These are phyloP conservation scores for Isaurus tuberculatus DNA, from an alignment of 92 coral and sea anemone genomes.

Conservation along the genomic window DNA sequence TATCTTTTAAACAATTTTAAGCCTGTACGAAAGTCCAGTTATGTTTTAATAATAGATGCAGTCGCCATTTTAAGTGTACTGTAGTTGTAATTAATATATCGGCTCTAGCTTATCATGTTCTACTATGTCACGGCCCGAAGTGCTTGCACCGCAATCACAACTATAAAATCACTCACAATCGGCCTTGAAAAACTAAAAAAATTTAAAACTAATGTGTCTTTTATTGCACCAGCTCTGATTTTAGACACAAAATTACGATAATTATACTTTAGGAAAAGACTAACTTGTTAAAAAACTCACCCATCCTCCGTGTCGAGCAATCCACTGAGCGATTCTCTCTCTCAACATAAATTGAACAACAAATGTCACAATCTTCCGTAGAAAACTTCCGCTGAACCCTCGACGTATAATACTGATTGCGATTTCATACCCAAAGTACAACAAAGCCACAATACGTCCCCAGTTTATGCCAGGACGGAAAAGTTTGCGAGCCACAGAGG, in stretches of 20 bases:
- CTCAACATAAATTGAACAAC: constrained; percentile 92
- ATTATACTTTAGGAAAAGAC: background rate
- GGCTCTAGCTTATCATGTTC: too few relatives aligned
- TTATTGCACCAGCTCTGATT: too few relatives aligned
- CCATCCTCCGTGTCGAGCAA: constrained; percentile 96
- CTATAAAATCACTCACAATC: too few relatives aligned
- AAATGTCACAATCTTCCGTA: constrained; percentile 88
- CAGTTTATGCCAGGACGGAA: constrained; percentile 94
- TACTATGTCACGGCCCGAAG: too few relatives aligned
- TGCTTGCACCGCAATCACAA: too few relatives aligned
- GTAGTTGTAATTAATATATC: too few relatives aligned
- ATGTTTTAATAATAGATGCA: too few relatives aligned
- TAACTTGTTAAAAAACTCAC: constrained; percentile 54
- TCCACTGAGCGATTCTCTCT: constrained; percentile 98
- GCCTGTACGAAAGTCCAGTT: too few relatives aligned
- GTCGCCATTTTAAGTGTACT: too few relatives aligned
- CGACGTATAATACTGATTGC: constrained; percentile 88
- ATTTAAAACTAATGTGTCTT: too few relatives aligned
- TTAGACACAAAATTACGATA: background rate
- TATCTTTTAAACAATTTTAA: too few relatives aligned
- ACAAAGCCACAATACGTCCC: constrained; percentile 92
- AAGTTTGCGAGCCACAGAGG: constrained; percentile 90
- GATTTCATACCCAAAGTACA: constrained; percentile 97
- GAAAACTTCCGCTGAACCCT: constrained; percentile 95
- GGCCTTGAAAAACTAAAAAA: too few relatives aligned